Evolutionary conservation across 2,888 invertebrate species (phyloP).

Genomic region (Cerceris ruficornis): DNA sequence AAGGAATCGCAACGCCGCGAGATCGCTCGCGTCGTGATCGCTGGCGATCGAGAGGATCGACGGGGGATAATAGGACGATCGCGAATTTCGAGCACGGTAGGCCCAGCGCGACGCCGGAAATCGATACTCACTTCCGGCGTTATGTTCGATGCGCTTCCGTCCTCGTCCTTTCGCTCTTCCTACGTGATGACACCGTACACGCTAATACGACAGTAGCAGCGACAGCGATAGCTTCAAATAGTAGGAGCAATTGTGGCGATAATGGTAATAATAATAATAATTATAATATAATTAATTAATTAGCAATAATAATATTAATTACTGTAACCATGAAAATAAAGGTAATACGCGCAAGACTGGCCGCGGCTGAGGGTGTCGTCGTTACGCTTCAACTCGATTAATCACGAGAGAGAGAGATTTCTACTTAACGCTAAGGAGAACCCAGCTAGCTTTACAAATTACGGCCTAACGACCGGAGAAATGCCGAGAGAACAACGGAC

Average conservation of each 20-base stretch:
- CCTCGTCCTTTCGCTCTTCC: neutral
- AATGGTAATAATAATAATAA: neutral
- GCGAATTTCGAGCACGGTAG: constrained; percentile 25
- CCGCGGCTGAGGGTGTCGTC: constrained; percentile 18
- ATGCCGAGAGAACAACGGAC: neutral
- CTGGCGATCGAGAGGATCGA: neutral
- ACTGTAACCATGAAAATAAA: neutral
- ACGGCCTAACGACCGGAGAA: neutral
- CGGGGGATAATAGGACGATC: constrained; percentile 7
- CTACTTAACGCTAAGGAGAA: constrained; percentile 47
- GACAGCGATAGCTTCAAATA: neutral
- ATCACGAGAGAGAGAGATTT: constrained; percentile 23
- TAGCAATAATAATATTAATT: neutral
- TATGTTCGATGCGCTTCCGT: neutral
- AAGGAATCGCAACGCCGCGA: constrained; percentile 37
- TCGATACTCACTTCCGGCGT: neutral
- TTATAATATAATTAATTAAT: neutral
- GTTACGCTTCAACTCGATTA: constrained; percentile 33
- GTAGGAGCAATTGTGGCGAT: neutral
- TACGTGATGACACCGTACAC: neutral
- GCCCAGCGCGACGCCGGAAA: neutral
- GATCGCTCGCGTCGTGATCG: constrained; percentile 48
- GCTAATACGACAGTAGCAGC: neutral
- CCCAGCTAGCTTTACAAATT: neutral
- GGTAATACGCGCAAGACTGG: constrained; percentile 29